phyloP scores from a whole-genome alignment of 2,797 vertebrate genomes.

The Pteropus rufus region DNA sequence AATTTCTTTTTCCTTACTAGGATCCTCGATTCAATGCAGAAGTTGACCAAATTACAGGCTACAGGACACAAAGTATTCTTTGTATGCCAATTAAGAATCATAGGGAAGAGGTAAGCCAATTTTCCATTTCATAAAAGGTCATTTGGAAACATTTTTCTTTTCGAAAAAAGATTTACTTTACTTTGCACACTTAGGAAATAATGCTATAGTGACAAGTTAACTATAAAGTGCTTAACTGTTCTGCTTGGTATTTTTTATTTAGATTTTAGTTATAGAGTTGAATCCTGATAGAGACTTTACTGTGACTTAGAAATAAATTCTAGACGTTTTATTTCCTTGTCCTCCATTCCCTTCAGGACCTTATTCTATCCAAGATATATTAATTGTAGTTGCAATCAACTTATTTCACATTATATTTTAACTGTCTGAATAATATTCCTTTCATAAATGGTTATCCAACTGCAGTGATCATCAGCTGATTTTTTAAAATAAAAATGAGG shows the following conservation, averaged over 20 bases:
- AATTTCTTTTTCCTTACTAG: constrained; percentile 80
- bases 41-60: constrained; percentile 97
- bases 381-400: neutral
- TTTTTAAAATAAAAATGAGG: neutral
- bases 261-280: neutral
- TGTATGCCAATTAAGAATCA: constrained; percentile 99
- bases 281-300: neutral
- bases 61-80: constrained; percentile 97
- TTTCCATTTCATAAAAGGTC: constrained; percentile 39
- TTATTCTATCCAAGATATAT: neutral
- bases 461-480: neutral
- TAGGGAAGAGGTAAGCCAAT: constrained; percentile 90
- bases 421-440: neutral
- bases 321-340: neutral
- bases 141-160: neutral
- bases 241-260: neutral
- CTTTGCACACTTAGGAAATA: neutral
- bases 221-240: neutral
- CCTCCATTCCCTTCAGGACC: neutral
- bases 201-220: neutral
- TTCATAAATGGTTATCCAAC: neutral
- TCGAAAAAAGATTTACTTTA: neutral
- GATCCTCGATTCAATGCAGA: constrained; percentile 97
- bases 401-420: neutral
- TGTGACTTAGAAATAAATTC: neutral